A percentile compares a stretch with the other conserved stretches of the same genome.
Evolutionary conservation across 2,113 vertebrate genomes (phyloP).

Genomic region (human (Homo sapiens)): DNA sequence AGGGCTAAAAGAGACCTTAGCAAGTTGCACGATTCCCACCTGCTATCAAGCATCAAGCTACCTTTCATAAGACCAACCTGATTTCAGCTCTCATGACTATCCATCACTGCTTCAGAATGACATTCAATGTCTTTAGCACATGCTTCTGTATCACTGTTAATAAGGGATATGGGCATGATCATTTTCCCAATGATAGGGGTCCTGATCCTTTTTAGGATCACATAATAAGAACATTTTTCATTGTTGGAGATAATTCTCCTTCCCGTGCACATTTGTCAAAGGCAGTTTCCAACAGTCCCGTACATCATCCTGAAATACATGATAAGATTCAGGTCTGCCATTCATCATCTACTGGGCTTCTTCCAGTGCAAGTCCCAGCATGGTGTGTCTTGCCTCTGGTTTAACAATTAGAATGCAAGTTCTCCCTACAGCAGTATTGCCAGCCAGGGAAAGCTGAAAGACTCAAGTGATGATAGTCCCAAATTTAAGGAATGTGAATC

Average conservation of each 20-base stretch:
- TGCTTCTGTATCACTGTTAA: constrained; percentile 52
- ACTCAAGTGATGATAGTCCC: background rate
- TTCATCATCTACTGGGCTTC: constrained; percentile 73
- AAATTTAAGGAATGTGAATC: background rate
- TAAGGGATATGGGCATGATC: constrained; percentile 68
- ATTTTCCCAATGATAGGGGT: constrained; percentile 77
- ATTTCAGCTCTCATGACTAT: constrained; percentile 17
- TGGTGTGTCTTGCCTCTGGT: constrained; percentile 34
- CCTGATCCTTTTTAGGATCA: constrained; percentile 79
- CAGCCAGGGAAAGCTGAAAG: background rate
- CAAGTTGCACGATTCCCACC: background rate
- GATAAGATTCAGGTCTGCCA: constrained; percentile 78
- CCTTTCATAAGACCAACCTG: background rate
- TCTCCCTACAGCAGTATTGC: background rate
- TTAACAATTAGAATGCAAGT: constrained; percentile 38
- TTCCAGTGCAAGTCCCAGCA: background rate
- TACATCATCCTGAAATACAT: constrained; percentile 80
- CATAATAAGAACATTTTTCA: constrained; percentile 81
- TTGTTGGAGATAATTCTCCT: constrained; percentile 77
- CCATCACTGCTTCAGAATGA: constrained; percentile 50
- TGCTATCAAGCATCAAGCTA: constrained; percentile 25
- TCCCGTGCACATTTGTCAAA: constrained; percentile 77
- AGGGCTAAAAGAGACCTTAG: constrained; percentile 9
- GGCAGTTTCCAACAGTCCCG: constrained; percentile 76
- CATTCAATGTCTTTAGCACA: constrained; percentile 55